Conservation (phyloP, 2,888 invertebrate species). For the Calliphora vomitoria region DNA sequence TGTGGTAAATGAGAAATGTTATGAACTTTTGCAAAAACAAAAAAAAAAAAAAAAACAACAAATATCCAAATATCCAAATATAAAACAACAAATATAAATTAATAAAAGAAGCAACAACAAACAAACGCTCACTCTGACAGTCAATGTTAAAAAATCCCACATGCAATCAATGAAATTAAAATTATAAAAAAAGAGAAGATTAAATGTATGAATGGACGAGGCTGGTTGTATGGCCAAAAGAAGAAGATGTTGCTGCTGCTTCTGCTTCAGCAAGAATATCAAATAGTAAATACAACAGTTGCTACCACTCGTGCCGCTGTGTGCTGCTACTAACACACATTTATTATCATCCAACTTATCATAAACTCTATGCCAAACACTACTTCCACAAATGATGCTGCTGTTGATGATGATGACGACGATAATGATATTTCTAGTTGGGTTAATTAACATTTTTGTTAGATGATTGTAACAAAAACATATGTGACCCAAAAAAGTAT, state of each 20-base stretch:
- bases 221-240: conserved; percentile 29
- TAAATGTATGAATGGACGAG: conserved; percentile 58
- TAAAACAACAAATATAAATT: conserved; percentile 39
- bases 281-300: conserved; percentile 42
- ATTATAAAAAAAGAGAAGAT: conserved; percentile 37
- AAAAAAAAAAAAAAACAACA: conserved; percentile 9
- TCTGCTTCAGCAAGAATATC: conserved; percentile 32
- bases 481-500: conserved; percentile 70
- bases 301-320: conserved; percentile 49
- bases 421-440: conserved; percentile 70
- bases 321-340: conserved; percentile 52
- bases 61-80: not conserved
- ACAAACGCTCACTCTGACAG: conserved; percentile 34
- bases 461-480: conserved; percentile 68
- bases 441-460: conserved; percentile 72
- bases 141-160: conserved; percentile 70
- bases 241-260: conserved; percentile 9
- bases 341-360: conserved; percentile 48
- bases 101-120: conserved; percentile 52
- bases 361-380: conserved; percentile 28
- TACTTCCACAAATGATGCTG: not conserved
- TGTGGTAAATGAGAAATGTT: conserved; percentile 73
- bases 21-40: conserved; percentile 69
- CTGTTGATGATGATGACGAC: conserved; percentile 40
- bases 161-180: conserved; percentile 70